Evolutionary conservation across 92 coral and sea anemone genomes (phyloP).

Genomic region (Zoanthus solanderi): DNA sequence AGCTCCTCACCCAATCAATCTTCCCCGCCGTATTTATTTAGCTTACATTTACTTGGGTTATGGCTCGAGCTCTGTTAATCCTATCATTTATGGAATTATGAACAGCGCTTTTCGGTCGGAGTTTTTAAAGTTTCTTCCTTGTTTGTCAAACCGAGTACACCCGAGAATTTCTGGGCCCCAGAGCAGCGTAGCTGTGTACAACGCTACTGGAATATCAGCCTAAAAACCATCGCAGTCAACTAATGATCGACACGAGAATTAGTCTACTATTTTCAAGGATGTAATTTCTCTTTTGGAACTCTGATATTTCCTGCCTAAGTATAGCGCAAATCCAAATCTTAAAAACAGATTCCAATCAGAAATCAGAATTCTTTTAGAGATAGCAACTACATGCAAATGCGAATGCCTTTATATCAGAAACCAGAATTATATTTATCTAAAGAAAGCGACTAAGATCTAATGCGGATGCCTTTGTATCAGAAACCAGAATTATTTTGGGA

Average conservation of each 20-base stretch:
- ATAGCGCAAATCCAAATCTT: too few relatives aligned
- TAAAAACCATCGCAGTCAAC: not conserved
- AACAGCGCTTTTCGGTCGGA: slow-evolving; percentile 76
- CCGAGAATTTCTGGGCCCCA: not conserved
- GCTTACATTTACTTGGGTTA: slow-evolving; percentile 75
- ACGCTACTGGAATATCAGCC: slow-evolving; percentile 2
- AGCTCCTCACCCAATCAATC: slow-evolving; percentile 40
- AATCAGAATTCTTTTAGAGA: too few relatives aligned
- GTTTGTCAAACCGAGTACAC: slow-evolving; percentile 30
- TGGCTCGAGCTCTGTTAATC: slow-evolving; percentile 83
- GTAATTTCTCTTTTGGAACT: too few relatives aligned
- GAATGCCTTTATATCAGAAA: too few relatives aligned
- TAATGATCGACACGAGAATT: not conserved
- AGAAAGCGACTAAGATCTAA: too few relatives aligned
- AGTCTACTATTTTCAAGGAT: too few relatives aligned
- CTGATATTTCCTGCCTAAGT: too few relatives aligned
- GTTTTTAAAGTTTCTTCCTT: slow-evolving; percentile 55
- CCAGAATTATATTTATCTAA: too few relatives aligned
- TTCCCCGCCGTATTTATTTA: slow-evolving; percentile 73
- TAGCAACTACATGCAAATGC: too few relatives aligned
- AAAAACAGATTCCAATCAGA: too few relatives aligned
- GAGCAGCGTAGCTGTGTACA: not conserved
- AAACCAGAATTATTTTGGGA: too few relatives aligned
- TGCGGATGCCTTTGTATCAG: too few relatives aligned
- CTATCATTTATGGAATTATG: slow-evolving; percentile 85